A percentile compares a stretch with the other conserved stretches of the same genome.
phyloP scores from a whole-genome alignment of 2,797 vertebrate species.

The Sebastolobus altivelis region DNA sequence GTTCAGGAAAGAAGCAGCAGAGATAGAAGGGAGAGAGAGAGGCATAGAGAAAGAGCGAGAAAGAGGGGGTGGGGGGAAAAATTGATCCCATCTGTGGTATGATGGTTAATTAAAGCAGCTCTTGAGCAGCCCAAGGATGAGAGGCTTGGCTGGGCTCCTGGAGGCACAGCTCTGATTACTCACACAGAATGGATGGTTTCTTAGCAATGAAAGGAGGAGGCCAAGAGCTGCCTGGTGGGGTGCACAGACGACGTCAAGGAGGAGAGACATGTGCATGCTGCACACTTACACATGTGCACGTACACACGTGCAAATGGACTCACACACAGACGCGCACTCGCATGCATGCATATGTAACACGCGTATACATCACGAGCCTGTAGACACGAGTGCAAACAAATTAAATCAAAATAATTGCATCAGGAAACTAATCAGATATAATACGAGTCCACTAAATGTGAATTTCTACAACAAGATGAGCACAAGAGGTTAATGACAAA shows the following conservation, averaged over 20 bases:
- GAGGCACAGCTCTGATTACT: constrained; percentile 98
- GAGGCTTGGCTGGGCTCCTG: constrained; percentile 99
- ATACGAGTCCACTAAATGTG: constrained; percentile 43
- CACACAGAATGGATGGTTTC: constrained; percentile 99
- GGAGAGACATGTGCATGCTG: constrained; percentile 75
- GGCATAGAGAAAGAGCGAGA: constrained; percentile 63
- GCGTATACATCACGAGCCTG: constrained; percentile 25
- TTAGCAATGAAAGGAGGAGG: constrained; percentile 96
- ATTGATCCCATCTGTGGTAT: constrained; percentile 99
- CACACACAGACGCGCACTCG: constrained; percentile 16
- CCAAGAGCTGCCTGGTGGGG: constrained; percentile 93
- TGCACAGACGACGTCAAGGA: constrained; percentile 79
- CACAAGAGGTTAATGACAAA: constrained; percentile 56
- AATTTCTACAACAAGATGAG: constrained; percentile 39
- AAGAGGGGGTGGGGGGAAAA: constrained; percentile 81
- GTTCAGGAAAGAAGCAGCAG: constrained; percentile 86
- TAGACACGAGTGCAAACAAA: constrained; percentile 57
- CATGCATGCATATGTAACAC: constrained; percentile 35
- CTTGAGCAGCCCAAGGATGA: constrained; percentile 98
- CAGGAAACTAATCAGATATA: constrained; percentile 53
- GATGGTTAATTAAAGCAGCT: constrained; percentile 99
- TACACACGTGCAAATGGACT: constrained; percentile 38
- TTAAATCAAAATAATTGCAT: constrained; percentile 52
- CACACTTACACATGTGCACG: constrained; percentile 60
- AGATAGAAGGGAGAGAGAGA: constrained; percentile 77